phyloP scores from a whole-genome alignment of 2,797 vertebrate species.

The Pseudopleuronectes americanus region DNA sequence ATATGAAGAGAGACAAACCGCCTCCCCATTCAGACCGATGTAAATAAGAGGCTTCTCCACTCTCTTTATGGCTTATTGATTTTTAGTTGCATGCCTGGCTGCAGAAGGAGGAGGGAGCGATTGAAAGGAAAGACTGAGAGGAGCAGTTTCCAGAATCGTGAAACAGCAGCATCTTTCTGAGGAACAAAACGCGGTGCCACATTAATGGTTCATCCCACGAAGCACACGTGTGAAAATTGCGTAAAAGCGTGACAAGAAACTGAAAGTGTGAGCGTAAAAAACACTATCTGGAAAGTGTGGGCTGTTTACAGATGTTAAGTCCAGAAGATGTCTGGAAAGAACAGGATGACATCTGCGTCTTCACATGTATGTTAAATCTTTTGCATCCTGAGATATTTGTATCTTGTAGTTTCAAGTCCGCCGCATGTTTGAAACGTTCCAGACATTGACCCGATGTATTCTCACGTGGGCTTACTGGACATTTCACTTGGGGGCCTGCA shows the following conservation, averaged over 20 bases:
- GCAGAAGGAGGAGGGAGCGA: constrained; percentile 20
- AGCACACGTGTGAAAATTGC: background rate
- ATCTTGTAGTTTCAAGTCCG: too few relatives aligned
- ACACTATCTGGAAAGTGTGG: too few relatives aligned
- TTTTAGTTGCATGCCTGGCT: constrained; percentile 64
- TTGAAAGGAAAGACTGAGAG: constrained; percentile 7
- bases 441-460: too few relatives aligned
- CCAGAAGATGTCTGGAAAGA: too few relatives aligned
- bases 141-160: constrained; percentile 12
- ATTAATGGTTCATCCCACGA: constrained; percentile 8
- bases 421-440: too few relatives aligned
- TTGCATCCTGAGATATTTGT: too few relatives aligned
- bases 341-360: too few relatives aligned
- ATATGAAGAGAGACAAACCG: constrained; percentile 59
- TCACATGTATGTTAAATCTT: too few relatives aligned
- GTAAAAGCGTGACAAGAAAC: background rate
- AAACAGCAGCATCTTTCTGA: constrained; percentile 44
- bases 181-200: constrained; percentile 19
- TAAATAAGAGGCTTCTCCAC: constrained; percentile 75
- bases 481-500: too few relatives aligned
- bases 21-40: constrained; percentile 61
- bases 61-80: constrained; percentile 79
- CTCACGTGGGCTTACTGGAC: too few relatives aligned
- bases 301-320: too few relatives aligned
- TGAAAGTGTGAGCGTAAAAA: background rate